These are phyloP conservation scores for Epirrhoe tristata DNA, from an alignment of 2,888 invertebrate genomes.

Conservation along the genomic window DNA sequence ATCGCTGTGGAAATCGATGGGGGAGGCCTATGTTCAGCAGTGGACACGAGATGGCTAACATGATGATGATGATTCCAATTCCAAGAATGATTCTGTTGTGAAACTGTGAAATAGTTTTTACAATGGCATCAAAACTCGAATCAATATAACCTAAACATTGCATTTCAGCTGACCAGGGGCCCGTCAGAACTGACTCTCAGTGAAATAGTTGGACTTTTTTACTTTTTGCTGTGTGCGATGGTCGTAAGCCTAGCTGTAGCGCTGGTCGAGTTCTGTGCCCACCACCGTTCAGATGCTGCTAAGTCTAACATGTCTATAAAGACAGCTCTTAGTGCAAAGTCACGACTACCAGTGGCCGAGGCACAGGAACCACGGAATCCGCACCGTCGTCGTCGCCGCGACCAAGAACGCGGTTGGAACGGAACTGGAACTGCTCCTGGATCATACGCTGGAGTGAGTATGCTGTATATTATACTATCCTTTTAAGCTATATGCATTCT, in stretches of 20 bases:
- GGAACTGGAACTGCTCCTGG: conserved; percentile 48
- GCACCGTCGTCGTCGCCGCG: conserved; percentile 55
- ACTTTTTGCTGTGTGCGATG: conserved; percentile 97
- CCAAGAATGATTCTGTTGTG: too few relatives aligned
- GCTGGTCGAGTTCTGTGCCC: conserved; percentile 96
- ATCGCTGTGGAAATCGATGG: too few relatives aligned
- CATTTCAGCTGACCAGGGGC: conserved; percentile 65
- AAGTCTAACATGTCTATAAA: conserved; percentile 92
- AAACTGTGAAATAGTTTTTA: too few relatives aligned
- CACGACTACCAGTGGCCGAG: conserved; percentile 56
- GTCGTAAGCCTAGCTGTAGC: conserved; percentile 95
- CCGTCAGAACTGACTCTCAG: conserved; percentile 94
- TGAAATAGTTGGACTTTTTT: conserved; percentile 99
- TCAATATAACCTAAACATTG: not conserved
- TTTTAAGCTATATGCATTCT: not conserved
- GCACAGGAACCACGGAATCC: conserved; percentile 10
- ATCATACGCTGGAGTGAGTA: conserved; percentile 76
- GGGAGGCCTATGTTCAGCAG: too few relatives aligned
- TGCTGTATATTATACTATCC: not conserved
- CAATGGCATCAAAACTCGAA: too few relatives aligned
- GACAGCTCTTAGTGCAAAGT: conserved; percentile 94
- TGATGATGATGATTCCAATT: too few relatives aligned
- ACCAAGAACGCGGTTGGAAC: conserved; percentile 59
- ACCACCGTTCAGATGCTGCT: conserved; percentile 91
- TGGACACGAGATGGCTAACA: too few relatives aligned